Evolutionary conservation across 2,797 vertebrate genomes (phyloP).

Genomic region (Gorsachius magnificus): DNA sequence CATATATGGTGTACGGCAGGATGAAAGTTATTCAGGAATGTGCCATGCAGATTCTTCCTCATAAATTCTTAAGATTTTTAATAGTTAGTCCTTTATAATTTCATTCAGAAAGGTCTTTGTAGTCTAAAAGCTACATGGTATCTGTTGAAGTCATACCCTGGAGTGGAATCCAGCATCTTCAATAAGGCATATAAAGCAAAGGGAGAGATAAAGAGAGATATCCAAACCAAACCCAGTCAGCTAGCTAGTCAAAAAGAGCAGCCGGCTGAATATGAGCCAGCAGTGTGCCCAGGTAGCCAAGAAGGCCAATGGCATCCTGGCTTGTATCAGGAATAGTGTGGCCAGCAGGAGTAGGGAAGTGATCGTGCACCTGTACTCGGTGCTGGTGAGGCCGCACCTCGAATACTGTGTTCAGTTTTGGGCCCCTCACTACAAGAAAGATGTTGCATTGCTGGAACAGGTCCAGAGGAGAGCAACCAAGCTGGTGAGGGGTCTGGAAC

Average conservation of each 20-base stretch:
- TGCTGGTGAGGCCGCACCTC: too few relatives aligned
- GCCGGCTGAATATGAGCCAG: too few relatives aligned
- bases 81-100: neutral
- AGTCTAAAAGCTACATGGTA: neutral
- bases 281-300: too few relatives aligned
- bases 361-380: too few relatives aligned
- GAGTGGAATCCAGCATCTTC: neutral
- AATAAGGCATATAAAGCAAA: accelerated
- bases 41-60: neutral
- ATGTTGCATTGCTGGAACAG: too few relatives aligned
- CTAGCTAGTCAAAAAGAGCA: neutral
- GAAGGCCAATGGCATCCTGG: too few relatives aligned
- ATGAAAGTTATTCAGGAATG: neutral
- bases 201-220: accelerated
- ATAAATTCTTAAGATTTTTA: neutral
- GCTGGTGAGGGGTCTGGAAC: too few relatives aligned
- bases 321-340: too few relatives aligned
- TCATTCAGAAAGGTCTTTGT: neutral
- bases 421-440: too few relatives aligned
- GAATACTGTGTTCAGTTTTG: too few relatives aligned
- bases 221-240: neutral
- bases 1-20: neutral
- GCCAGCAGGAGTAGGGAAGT: too few relatives aligned
- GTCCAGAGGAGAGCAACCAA: too few relatives aligned
- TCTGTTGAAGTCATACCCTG: neutral